Base-by-base conservation (phyloP, 1,140 invertebrate species). In the Anthonomus grandis region DNA sequence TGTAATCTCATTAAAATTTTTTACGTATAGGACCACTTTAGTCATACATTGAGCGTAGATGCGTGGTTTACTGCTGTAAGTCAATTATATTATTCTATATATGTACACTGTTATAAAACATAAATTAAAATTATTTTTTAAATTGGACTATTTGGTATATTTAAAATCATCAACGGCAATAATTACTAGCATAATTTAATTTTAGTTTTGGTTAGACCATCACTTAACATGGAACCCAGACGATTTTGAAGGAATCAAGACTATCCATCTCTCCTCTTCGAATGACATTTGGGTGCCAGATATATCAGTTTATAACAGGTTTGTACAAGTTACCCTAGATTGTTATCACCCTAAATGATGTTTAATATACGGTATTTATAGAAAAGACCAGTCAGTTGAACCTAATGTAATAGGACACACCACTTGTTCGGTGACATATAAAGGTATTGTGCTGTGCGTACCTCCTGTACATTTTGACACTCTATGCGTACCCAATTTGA, bases 241-340 rank as follows among this genome's bases (percentile, higher is more conserved):
- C 5, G 70, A 79, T 22, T 78, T 73, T 44, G 71, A 75, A 0
- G 64, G 65, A 0, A 67, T 80, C 4, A 63, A 54, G 9, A 51
- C 52, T 34, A 65, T 78, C 41, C 68, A 75, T 49, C 56, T 77
- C 9, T 68, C 38, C 1, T 18, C 69, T 19, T 70, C 64, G 31
- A 54, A 60, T 17, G 70, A 76, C 13, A 70, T 80, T 49, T 80
- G 79, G 79, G 51, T 69, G 6, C 79, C 79, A 3, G 74, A 78
- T 65, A 50, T 80, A 17, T 72, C 74, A 0, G 60, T 79, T 18
- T 79, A 75, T 49, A 79, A 79, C 60, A 73, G 70, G 78, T 79
- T 69, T 72, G 46, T 42, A 59, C 27, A 19, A 45, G 15, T 21
- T 10, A 9, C 23, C 10, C n/a, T n/a, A n/a, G n/a, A n/a, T n/a